A percentile compares a stretch with the other conserved stretches of the same genome.
Evolutionary conservation across 2,888 invertebrate species (phyloP).

Genomic region (Cephus rjabovi): DNA sequence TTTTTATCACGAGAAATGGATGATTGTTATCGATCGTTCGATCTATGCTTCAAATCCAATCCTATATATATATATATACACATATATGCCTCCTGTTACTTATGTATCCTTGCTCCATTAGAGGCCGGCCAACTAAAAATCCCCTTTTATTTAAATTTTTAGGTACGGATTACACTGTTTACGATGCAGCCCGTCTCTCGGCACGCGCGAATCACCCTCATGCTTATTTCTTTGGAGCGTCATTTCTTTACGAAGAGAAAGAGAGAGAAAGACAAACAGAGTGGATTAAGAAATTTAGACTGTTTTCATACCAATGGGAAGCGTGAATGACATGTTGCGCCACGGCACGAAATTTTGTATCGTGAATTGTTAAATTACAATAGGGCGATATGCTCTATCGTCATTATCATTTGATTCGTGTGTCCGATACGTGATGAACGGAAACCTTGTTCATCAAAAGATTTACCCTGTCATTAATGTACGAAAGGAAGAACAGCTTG

Average conservation of each 20-base stretch:
- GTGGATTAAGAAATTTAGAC: not conserved
- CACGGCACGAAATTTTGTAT: not conserved
- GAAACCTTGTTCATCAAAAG: not conserved
- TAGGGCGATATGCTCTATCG: not conserved
- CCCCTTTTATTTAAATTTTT: slow-evolving; percentile 62
- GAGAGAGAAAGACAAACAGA: not conserved
- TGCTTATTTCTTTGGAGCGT: slow-evolving; percentile 44
- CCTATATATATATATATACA: not conserved
- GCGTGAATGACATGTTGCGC: not conserved
- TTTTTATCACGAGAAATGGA: too few species aligned
- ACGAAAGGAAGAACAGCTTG: not conserved
- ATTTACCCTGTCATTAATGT: not conserved
- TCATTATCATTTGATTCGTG: not conserved
- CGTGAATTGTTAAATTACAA: not conserved
- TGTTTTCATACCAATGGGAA: slow-evolving; percentile 6
- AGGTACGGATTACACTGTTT: slow-evolving; percentile 64
- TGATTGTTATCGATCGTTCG: not conserved
- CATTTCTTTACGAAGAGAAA: slow-evolving; percentile 24
- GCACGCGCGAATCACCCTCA: slow-evolving; percentile 53
- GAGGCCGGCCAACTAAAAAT: slow-evolving; percentile 62
- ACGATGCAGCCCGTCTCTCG: slow-evolving; percentile 60
- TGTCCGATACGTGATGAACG: not conserved
- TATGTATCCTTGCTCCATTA: slow-evolving; percentile 25
- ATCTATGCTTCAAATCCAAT: not conserved
- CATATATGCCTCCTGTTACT: not conserved